A percentile compares a stretch with the other conserved stretches of the same genome.
Conservation (phyloP, 37 sponge, comb jelly and placozoan species). For the Ianthella basta region DNA sequence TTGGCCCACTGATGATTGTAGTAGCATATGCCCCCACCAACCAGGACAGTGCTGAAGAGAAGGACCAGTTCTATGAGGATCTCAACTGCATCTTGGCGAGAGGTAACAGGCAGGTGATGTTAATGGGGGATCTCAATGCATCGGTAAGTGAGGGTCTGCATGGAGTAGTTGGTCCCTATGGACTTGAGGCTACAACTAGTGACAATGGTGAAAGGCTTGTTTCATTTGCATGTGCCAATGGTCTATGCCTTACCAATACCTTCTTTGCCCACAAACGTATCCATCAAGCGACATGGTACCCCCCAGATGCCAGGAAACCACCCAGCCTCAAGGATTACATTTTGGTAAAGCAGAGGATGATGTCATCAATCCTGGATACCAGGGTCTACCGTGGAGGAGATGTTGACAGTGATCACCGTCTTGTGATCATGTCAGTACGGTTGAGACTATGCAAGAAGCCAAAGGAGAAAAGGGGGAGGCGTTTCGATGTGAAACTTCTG, state of each 20-base stretch:
- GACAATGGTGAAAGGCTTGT: slow-evolving; percentile 13
- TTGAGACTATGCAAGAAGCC: neutral
- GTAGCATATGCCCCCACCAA: slow-evolving; percentile 21
- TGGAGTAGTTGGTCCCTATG: slow-evolving; percentile 18
- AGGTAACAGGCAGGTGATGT: slow-evolving; percentile 17
- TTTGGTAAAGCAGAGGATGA: neutral
- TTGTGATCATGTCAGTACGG: neutral
- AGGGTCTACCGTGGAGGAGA: slow-evolving; percentile 13
- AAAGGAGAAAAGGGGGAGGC: slow-evolving; percentile 16
- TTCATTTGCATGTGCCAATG: slow-evolving; percentile 27
- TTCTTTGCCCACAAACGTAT: slow-evolving; percentile 15
- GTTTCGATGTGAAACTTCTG: slow-evolving; percentile 4
- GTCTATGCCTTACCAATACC: slow-evolving; percentile 12
- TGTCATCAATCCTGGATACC: slow-evolving; percentile 13
- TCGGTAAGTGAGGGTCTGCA: slow-evolving; percentile 6
- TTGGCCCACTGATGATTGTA: slow-evolving; percentile 15
- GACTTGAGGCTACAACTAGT: slow-evolving; percentile 10
- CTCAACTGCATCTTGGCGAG: neutral
- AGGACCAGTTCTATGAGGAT: slow-evolving; percentile 24
- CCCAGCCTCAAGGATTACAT: slow-evolving; percentile 26
- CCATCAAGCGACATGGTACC: slow-evolving; percentile 23
- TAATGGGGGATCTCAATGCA: slow-evolving; percentile 15
- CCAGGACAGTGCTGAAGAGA: slow-evolving; percentile 16
- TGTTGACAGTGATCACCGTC: slow-evolving; percentile 11
- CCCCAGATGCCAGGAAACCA: neutral